Evolutionary conservation across 2,888 invertebrate species (phyloP).

Genomic region (Abscondita cerata): DNA sequence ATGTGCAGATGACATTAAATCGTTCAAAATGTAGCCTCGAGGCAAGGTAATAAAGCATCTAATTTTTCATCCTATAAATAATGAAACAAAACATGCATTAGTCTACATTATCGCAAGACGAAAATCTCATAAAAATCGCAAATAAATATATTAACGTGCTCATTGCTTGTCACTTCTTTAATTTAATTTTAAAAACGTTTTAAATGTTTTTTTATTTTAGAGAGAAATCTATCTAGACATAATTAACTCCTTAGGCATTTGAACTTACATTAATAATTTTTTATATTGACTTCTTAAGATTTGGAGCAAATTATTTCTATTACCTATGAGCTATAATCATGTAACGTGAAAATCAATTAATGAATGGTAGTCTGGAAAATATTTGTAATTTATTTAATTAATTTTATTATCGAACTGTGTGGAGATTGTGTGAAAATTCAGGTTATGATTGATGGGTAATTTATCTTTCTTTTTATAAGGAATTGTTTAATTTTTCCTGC

Average conservation of each 20-base stretch:
- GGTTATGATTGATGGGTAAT: no score
- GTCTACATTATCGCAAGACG: no score
- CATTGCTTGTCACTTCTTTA: not conserved
- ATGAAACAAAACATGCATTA: no score
- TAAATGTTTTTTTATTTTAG: not conserved
- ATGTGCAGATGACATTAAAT: constrained; percentile 33
- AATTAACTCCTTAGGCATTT: not conserved
- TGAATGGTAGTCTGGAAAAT: no score
- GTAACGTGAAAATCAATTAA: not conserved
- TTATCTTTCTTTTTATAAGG: no score
- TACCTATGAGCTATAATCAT: not conserved
- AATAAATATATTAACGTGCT: no score
- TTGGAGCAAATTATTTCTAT: not conserved
- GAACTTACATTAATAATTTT: not conserved
- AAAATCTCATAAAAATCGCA: no score
- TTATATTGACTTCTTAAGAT: not conserved
- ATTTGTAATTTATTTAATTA: not conserved
- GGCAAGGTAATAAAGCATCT: constrained; percentile 18
- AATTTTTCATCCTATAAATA: constrained; percentile 4
- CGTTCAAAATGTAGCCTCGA: constrained; percentile 17
- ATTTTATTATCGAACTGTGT: not conserved
- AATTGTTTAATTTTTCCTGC: no score
- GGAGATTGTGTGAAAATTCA: no score
- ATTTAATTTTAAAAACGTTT: not conserved
- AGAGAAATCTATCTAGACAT: not conserved